A percentile compares a stretch with the other conserved stretches of the same genome.
Conservation (phyloP, 2,888 invertebrate species). For the Drosophila atripex region DNA sequence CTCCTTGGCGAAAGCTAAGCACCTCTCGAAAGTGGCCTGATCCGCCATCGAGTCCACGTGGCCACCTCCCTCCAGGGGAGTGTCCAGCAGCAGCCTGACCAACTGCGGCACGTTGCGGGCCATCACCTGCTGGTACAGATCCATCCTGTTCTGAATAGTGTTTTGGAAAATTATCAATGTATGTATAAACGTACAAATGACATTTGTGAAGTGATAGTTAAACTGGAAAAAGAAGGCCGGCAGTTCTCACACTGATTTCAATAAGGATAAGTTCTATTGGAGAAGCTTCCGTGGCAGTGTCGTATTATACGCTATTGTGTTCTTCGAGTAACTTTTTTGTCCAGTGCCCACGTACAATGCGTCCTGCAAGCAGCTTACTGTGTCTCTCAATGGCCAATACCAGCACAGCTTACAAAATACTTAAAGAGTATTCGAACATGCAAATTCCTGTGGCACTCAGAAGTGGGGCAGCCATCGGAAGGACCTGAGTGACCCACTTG, state of each 20-base stretch:
- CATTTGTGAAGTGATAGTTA: slow-evolving; percentile 1
- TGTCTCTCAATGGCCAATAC: slow-evolving; percentile 26
- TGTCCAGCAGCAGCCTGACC: slow-evolving; percentile 19
- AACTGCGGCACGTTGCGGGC: slow-evolving; percentile 33
- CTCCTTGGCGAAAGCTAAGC: not conserved
- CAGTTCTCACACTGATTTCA: no score
- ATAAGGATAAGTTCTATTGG: no score
- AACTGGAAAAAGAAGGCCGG: not conserved
- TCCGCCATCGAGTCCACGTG: not conserved
- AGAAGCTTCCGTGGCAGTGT: no score
- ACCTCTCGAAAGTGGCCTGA: slow-evolving; percentile 7
- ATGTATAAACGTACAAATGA: slow-evolving; percentile 7
- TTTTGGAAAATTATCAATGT: not conserved
- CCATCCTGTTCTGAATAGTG: not conserved
- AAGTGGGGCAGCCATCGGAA: slow-evolving; percentile 25
- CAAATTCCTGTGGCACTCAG: slow-evolving; percentile 64
- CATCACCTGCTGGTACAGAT: slow-evolving; percentile 4
- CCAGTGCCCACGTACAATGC: slow-evolving; percentile 7
- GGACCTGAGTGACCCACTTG: slow-evolving; percentile 38
- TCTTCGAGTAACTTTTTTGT: not conserved
- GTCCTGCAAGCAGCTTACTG: slow-evolving; percentile 25
- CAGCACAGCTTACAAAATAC: slow-evolving; percentile 45
- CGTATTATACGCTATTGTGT: not conserved
- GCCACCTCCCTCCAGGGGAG: not conserved
- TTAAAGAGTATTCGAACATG: slow-evolving; percentile 59